Conservation (phyloP, 2,888 invertebrate species). For the Malthinus flaveolus region DNA sequence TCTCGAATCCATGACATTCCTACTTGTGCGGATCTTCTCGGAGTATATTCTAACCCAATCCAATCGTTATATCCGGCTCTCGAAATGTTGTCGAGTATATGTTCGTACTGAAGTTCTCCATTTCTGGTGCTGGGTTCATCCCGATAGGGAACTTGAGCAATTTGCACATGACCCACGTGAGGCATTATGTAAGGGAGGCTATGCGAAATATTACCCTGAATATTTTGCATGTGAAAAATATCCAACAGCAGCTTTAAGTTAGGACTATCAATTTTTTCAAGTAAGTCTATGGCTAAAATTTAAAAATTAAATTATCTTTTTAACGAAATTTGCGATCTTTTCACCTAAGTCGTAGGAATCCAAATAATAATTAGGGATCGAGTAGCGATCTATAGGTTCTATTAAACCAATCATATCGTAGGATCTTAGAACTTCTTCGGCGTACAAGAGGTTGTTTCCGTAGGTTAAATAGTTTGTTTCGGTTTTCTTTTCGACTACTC, state of each 20-base stretch:
- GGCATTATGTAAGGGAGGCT: slow-evolving; percentile 72
- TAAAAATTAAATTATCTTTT: slow-evolving; percentile 8
- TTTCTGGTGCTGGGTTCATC: slow-evolving; percentile 81
- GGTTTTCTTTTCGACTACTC: slow-evolving; percentile 62
- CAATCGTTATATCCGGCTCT: slow-evolving; percentile 75
- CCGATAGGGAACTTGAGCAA: slow-evolving; percentile 90
- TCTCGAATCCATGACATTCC: slow-evolving; percentile 75
- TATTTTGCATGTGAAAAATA: slow-evolving; percentile 88
- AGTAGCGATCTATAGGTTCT: slow-evolving; percentile 88
- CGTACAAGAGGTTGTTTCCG: slow-evolving; percentile 75
- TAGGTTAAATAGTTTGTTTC: slow-evolving; percentile 66
- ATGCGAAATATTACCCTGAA: slow-evolving; percentile 80
- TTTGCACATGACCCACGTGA: slow-evolving; percentile 75
- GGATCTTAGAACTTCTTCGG: slow-evolving; percentile 67
- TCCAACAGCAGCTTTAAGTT: slow-evolving; percentile 84
- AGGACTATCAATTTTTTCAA: slow-evolving; percentile 75
- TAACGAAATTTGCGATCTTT: background rate
- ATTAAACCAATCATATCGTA: slow-evolving; percentile 81
- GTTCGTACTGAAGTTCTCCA: slow-evolving; percentile 87
- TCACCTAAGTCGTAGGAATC: slow-evolving; percentile 77
- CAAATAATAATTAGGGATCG: slow-evolving; percentile 85
- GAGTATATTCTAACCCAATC: slow-evolving; percentile 91
- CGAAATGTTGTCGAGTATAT: slow-evolving; percentile 72
- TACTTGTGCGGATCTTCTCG: slow-evolving; percentile 61
- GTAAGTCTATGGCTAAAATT: slow-evolving; percentile 68